phyloP scores from a whole-genome alignment of 1,140 invertebrate species.

The Anoplophora glabripennis region DNA sequence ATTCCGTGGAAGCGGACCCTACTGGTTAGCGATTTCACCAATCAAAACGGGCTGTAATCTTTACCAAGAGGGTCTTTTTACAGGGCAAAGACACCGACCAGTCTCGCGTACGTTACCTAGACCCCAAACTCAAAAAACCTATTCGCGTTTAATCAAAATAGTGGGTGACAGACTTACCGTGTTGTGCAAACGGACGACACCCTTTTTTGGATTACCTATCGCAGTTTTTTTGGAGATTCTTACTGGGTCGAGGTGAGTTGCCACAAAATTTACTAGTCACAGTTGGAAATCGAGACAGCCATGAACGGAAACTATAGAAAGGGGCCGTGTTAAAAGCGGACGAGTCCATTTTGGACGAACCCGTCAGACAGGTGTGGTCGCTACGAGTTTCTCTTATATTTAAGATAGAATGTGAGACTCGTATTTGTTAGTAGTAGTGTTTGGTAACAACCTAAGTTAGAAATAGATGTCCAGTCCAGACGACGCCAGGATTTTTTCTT shows the following conservation, averaged over 20 bases:
- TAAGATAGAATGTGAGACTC: constrained; percentile 23
- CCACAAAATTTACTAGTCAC: constrained; percentile 14
- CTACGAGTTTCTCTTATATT: constrained; percentile 4
- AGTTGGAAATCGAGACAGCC: constrained; percentile 27
- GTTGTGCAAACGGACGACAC: background rate
- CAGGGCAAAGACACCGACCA: constrained; percentile 37
- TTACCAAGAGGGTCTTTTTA: constrained; percentile 39
- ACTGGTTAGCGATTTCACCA: constrained; percentile 33
- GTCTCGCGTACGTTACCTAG: constrained; percentile 30
- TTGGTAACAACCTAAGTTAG: too few relatives aligned
- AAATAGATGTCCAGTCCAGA: constrained; percentile 12
- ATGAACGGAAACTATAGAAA: constrained; percentile 17
- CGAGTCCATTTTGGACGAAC: constrained; percentile 36
- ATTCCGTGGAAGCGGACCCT: constrained; percentile 12
- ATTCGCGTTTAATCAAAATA: constrained; percentile 10
- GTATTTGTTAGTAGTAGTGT: too few relatives aligned
- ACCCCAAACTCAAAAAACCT: constrained; percentile 23
- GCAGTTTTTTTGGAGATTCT: constrained; percentile 5
- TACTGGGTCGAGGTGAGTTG: constrained; percentile 13
- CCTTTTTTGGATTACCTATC: background rate
- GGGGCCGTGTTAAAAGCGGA: constrained; percentile 35
- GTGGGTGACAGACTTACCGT: constrained; percentile 3
- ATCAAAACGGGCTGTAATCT: constrained; percentile 28
- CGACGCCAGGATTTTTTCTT: constrained; percentile 26
- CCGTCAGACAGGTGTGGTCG: constrained; percentile 33